Conservation (phyloP, 2,797 vertebrate genomes). For the Bovichtus diacanthus region DNA sequence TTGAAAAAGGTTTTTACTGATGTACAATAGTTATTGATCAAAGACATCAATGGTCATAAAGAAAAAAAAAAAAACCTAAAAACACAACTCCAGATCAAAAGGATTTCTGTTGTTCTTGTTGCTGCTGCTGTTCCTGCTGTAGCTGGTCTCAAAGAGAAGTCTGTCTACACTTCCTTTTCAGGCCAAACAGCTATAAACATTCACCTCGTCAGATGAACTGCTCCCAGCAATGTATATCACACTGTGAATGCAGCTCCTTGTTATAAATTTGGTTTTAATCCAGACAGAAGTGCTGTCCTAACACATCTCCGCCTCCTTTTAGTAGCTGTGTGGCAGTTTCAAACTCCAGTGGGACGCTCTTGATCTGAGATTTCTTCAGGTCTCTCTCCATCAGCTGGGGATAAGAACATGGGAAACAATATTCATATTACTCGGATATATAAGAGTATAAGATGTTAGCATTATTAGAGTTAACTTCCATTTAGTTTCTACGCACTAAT, state of each 20-base stretch:
- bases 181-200: background rate
- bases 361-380: constrained; percentile 84
- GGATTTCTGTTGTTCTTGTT: background rate
- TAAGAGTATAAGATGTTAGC: background rate
- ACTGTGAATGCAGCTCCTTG: background rate
- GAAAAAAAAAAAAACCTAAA: constrained; percentile 2
- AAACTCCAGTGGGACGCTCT: constrained; percentile 90
- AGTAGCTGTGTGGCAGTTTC: constrained; percentile 86
- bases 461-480: background rate
- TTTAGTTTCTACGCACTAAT: background rate
- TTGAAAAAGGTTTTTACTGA: constrained; percentile 21
- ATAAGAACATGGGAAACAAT: constrained; percentile 16
- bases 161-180: background rate
- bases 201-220: background rate
- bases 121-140: background rate
- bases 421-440: background rate
- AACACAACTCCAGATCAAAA: background rate
- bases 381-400: constrained; percentile 92
- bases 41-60: background rate
- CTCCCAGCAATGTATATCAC: background rate
- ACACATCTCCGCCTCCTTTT: constrained; percentile 83
- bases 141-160: background rate
- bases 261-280: constrained; percentile 63
- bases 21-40: background rate
- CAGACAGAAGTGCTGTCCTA: constrained; percentile 88